Evolutionary conservation across 2,113 vertebrate genomes (phyloP), one percentile per base, ranked within the genome.

Genomic region (Psittacula cyanocephala): DNA sequence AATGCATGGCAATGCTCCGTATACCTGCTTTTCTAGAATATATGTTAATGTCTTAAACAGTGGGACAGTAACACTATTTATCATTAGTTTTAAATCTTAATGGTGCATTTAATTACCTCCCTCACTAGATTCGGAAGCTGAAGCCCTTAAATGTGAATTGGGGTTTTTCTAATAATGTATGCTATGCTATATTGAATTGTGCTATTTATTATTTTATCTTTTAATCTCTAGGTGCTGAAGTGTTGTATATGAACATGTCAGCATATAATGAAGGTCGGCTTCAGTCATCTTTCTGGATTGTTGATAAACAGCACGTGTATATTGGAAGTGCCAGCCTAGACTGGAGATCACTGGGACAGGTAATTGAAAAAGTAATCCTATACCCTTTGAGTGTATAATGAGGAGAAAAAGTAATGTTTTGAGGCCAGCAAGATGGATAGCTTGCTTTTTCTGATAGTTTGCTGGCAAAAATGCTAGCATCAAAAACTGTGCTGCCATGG

Each of bases 221-320:
- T 91, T 76, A 89, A 77, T 63, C 87, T 83, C n/a, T 79, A 99
- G 99, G 98, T 92, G 99, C 99, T 3, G 98, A 99, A 53, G 98
- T 99, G 88, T 97, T 98, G 65, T 98, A 99, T 63, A 97, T 99
- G 96, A 99, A 99, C 97, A 99, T 98, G 98, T 97, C 98, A 5
- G 98, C 98, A 11, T 99, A 99, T 50, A 99, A 98, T n/a, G 98
- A 98, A 92, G 99, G 99, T 28, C 98, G 97, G 33, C 98, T 99
- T 47, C 98, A 98, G 89, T 98, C 99, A 1, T 99, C 99, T 20
- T 99, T 99, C 98, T 99, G 99, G 99, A 99, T 99, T 80, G 99
- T 99, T 60, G 99, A 99, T 95, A 98, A 98, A 63, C 99, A 98
- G 86, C 99, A 99, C 2, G 98, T 99, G 17, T 99, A 99, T 94